Evolutionary conservation across 2,888 invertebrate species (phyloP), one percentile per base, ranked within the genome.

Genomic region (Dinocampus coccinellae): DNA sequence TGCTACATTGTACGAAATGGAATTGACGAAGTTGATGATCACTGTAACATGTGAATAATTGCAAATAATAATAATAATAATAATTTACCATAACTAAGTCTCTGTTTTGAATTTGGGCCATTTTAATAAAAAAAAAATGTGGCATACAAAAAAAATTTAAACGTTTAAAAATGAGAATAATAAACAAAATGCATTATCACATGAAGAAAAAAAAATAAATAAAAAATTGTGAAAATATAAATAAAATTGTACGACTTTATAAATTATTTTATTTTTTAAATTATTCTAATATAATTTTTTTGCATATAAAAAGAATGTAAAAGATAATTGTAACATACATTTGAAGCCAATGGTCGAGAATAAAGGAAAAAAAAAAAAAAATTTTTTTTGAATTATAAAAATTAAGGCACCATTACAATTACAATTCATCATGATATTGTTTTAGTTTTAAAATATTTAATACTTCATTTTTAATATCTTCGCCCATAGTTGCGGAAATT

Each of bases 381-480:
- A 7, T 29, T 20, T 36, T 36, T 22, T 3, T 24, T 22, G n/a
- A n/a, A 22, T 20, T 24, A 36, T 22, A 34, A 47, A 16, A 20
- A 2, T 26, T 11, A 16, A 29, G 33, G 22, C 47, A 29, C 10
- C 13, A 63, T 24, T 13, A 47, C 10, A 20, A 1, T 78, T 77
- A 82, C 66, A 82, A 70, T 73, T 82, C 82, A 53, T 82, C 82
- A 64, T 74, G 82, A 58, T 52, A 39, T 36, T 71, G 68, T 10
- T 53, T 72, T 3, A 61, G 16, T n/a, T 70, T 73, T 26, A 79
- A 63, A 69, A 74, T 73, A 24, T 74, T 65, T 55, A 78, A 73
- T 67, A 81, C 57, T 64, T 76, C 75, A 26, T 70, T 63, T 63
- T 70, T 75, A 11, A 82, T 79, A n/a, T 39, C 70, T 53, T 82